Conservation (phyloP, 2,888 invertebrate genomes). For the Belgica antarctica region DNA sequence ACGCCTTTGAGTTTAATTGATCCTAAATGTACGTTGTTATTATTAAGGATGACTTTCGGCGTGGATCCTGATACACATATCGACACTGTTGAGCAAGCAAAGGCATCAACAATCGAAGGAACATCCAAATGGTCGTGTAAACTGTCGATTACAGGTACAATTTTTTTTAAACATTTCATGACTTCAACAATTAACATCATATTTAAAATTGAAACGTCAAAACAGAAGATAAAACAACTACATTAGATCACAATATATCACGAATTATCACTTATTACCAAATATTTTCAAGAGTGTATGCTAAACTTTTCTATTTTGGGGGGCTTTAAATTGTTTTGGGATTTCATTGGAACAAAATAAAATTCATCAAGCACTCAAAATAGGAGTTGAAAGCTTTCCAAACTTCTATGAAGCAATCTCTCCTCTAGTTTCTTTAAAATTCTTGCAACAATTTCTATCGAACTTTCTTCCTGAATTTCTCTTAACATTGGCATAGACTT, state of each 20-base stretch:
- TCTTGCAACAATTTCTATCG: too few relatives aligned
- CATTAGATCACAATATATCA: background rate
- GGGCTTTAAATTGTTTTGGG: too few relatives aligned
- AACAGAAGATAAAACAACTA: background rate
- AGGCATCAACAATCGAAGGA: conserved; percentile 97
- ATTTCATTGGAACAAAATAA: too few relatives aligned
- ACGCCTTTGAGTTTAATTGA: background rate
- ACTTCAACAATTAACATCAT: too few relatives aligned
- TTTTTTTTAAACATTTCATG: too few relatives aligned
- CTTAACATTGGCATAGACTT: too few relatives aligned
- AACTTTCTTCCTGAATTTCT: too few relatives aligned
- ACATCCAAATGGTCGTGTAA: conserved; percentile 99
- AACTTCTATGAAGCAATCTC: too few relatives aligned
- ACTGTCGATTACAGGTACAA: conserved; percentile 96
- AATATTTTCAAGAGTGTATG: background rate
- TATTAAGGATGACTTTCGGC: conserved; percentile 85
- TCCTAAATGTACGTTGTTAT: background rate
- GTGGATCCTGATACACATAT: conserved; percentile 97
- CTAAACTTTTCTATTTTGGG: conserved; percentile 6
- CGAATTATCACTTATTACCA: conserved; percentile 9
- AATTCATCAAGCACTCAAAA: too few relatives aligned
- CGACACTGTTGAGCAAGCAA: conserved; percentile 96
- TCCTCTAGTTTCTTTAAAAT: too few relatives aligned
- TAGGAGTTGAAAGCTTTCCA: too few relatives aligned
- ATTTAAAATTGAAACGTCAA: conserved; percentile 1